Percentiles rank a stretch among this genome's conserved stretches.
Evolutionary conservation across 2,888 invertebrate genomes (phyloP).

Genomic region (Folsomia candida): DNA sequence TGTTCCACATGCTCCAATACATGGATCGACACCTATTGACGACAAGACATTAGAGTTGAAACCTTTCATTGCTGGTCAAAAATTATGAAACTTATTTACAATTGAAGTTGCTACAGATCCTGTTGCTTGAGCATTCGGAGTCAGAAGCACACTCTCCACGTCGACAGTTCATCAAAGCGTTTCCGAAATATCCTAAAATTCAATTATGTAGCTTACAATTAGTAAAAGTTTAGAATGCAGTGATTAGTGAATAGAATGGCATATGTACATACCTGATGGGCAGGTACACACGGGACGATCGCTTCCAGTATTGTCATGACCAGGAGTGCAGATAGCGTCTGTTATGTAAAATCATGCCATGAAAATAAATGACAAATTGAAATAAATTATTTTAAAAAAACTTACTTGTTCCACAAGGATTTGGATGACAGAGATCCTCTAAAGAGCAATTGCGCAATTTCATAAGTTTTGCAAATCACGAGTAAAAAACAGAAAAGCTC

Average conservation of each 20-base stretch:
- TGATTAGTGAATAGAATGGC: too few species aligned
- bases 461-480: too few species aligned
- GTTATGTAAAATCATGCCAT: too few species aligned
- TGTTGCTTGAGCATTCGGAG: constrained; percentile 70
- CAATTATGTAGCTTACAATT: too few species aligned
- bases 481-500: too few species aligned
- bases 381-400: too few species aligned
- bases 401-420: constrained; percentile 81
- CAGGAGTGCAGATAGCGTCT: constrained; percentile 74
- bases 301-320: constrained; percentile 74
- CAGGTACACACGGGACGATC: constrained; percentile 85
- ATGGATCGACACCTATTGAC: constrained; percentile 45
- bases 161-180: constrained; percentile 69
- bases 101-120: constrained; percentile 74
- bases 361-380: too few species aligned
- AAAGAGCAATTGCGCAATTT: constrained; percentile 44
- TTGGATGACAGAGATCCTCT: constrained; percentile 81
- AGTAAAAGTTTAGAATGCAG: too few species aligned
- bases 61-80: too few species aligned
- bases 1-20: constrained; percentile 61
- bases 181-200: constrained; percentile 57
- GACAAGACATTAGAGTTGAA: too few species aligned
- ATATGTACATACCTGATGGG: constrained; percentile 60
- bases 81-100: constrained; percentile 54
- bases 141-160: constrained; percentile 78